Conservation (phyloP, 2,797 vertebrate genomes). For the Hydrolagus colliei region DNA sequence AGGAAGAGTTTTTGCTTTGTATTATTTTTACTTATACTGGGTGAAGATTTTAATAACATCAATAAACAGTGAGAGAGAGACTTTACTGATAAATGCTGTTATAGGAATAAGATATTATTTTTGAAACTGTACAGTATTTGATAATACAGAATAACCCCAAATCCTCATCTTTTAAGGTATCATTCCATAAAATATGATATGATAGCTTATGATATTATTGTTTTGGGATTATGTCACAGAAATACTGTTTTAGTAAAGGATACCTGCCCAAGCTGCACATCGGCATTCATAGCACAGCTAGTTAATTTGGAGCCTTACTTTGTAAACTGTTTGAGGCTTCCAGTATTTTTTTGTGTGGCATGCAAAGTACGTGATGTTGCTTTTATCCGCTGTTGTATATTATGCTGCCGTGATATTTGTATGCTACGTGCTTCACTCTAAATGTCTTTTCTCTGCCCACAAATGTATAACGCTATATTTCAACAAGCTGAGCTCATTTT, state of each 20-base stretch:
- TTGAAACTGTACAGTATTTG: neutral
- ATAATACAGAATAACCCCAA: neutral
- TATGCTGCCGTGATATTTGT: constrained; percentile 31
- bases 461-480: constrained; percentile 27
- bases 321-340: neutral
- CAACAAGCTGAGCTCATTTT: constrained; percentile 34
- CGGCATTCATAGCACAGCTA: neutral
- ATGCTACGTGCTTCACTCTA: constrained; percentile 36
- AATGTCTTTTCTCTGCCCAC: constrained; percentile 39
- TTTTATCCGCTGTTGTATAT: neutral
- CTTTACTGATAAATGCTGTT: neutral
- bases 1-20: neutral
- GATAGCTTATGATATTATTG: neutral
- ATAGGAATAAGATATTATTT: neutral
- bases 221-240: too few relatives aligned
- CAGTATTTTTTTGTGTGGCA: neutral
- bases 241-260: constrained; percentile 13
- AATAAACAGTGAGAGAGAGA: neutral
- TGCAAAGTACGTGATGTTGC: neutral
- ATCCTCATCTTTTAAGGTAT: neutral
- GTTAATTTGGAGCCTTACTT: neutral
- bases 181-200: neutral
- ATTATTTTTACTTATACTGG: neutral
- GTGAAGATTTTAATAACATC: neutral
- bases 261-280: neutral